These are phyloP conservation scores for Aromia moschata DNA, from an alignment of 2,888 invertebrate genomes.

Conservation along the genomic window DNA sequence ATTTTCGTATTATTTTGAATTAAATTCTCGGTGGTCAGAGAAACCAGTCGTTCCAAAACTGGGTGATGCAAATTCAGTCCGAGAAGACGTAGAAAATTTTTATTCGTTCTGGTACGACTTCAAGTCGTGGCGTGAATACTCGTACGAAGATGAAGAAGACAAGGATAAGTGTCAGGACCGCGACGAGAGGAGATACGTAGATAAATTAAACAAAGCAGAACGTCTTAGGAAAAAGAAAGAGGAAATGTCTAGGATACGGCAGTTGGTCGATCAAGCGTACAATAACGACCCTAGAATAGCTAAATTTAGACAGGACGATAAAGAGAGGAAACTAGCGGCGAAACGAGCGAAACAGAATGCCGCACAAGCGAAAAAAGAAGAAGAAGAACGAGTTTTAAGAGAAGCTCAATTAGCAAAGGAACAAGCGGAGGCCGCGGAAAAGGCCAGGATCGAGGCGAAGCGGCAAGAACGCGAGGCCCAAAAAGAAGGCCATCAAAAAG, in stretches of 20 bases:
- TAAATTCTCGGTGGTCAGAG: conserved; percentile 92
- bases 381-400: conserved; percentile 79
- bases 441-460: conserved; percentile 81
- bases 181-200: conserved; percentile 97
- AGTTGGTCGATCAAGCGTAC: conserved; percentile 93
- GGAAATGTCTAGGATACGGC: conserved; percentile 91
- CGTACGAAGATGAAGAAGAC: conserved; percentile 98
- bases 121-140: conserved; percentile 99
- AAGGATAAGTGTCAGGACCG: conserved; percentile 97
- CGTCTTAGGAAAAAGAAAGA: conserved; percentile 95
- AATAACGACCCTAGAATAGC: conserved; percentile 92
- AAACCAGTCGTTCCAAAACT: conserved; percentile 85
- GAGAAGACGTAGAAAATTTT: conserved; percentile 90
- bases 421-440: conserved; percentile 82
- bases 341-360: conserved; percentile 89
- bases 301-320: conserved; percentile 93
- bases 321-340: conserved; percentile 86
- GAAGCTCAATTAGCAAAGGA: conserved; percentile 81
- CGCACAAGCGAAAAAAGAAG: conserved; percentile 82
- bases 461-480: conserved; percentile 86
- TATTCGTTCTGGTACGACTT: conserved; percentile 99
- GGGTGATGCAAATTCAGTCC: conserved; percentile 75
- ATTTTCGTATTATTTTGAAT: conserved; percentile 74
- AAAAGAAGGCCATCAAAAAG: conserved; percentile 86
- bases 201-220: conserved; percentile 95